These are phyloP conservation scores for Phalacrocorax aristotelis DNA, from an alignment of 2,113 vertebrate species.

Conservation along the genomic window DNA sequence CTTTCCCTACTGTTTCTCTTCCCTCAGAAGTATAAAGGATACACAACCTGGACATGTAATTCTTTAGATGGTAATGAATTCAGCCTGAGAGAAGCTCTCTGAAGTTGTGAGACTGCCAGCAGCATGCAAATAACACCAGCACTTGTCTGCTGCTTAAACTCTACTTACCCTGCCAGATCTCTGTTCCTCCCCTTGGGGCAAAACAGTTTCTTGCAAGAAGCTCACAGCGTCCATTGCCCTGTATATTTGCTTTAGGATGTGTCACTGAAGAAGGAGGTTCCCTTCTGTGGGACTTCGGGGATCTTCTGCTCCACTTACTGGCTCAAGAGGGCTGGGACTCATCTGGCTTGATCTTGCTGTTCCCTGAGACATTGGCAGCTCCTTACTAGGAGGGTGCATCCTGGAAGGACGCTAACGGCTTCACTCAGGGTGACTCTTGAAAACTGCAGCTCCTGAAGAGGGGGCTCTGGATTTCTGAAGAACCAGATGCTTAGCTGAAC, in stretches of 20 bases:
- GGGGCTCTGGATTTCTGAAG: not conserved
- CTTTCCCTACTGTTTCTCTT: not conserved
- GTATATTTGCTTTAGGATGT: not conserved
- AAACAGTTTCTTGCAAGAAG: not conserved
- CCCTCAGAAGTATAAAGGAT: not conserved
- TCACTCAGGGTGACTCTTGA: not conserved
- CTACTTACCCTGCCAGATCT: not conserved
- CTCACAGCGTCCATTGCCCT: not conserved
- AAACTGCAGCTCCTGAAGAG: not conserved
- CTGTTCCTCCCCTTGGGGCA: not conserved
- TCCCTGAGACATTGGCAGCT: not conserved
- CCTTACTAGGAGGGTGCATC: not conserved
- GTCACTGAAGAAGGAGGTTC: not conserved
- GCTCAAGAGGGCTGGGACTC: not conserved
- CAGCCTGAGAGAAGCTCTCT: not conserved
- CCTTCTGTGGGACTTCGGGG: not conserved
- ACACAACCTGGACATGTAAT: not conserved
- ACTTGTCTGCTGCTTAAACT: not conserved
- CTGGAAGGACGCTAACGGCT: not conserved
- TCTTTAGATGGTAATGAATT: not conserved
- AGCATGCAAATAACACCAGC: not conserved
- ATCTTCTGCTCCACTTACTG: not conserved
- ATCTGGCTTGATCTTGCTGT: not conserved
- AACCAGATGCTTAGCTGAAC: not conserved
- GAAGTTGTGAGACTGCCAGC: not conserved